Percentiles rank a stretch among this genome's conserved stretches.
These are phyloP conservation scores for Chaetophractus vellerosus DNA, from an alignment of 2,797 vertebrate genomes.

Conservation along the genomic window DNA sequence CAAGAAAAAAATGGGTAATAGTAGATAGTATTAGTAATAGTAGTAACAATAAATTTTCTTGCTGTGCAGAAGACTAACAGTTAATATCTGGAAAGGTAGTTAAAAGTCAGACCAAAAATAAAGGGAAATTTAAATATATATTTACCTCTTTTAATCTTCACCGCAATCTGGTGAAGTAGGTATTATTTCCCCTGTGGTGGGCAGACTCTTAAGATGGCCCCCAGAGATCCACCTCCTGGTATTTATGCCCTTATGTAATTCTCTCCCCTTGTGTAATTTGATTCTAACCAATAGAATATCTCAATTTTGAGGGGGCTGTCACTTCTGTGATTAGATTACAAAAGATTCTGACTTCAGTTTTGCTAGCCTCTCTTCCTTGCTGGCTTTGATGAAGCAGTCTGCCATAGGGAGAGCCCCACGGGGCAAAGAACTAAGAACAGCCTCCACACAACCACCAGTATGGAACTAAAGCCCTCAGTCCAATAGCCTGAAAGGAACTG, in stretches of 20 bases:
- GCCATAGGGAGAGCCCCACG: neutral
- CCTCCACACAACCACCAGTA: neutral
- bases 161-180: conserved; percentile 1
- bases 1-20: conserved; percentile 29
- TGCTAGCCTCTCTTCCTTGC: conserved; percentile 26
- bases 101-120: conserved; percentile 65
- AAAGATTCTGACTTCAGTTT: conserved; percentile 42
- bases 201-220: neutral
- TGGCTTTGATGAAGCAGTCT: conserved; percentile 45
- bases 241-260: neutral
- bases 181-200: neutral
- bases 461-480: neutral
- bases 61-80: conserved; percentile 40
- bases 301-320: conserved; percentile 19
- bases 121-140: conserved; percentile 43
- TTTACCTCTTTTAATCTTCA: conserved; percentile 55
- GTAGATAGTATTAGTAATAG: conserved; percentile 39
- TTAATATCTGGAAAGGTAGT: conserved; percentile 42
- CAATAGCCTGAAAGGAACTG: conserved; percentile 10
- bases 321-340: conserved; percentile 22
- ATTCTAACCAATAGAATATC: conserved; percentile 29
- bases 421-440: conserved; percentile 16
- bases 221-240: neutral
- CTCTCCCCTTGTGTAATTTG: conserved; percentile 24
- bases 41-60: conserved; percentile 23